Conservation (phyloP, 2,888 invertebrate genomes). For the Tetragnatha montana region DNA sequence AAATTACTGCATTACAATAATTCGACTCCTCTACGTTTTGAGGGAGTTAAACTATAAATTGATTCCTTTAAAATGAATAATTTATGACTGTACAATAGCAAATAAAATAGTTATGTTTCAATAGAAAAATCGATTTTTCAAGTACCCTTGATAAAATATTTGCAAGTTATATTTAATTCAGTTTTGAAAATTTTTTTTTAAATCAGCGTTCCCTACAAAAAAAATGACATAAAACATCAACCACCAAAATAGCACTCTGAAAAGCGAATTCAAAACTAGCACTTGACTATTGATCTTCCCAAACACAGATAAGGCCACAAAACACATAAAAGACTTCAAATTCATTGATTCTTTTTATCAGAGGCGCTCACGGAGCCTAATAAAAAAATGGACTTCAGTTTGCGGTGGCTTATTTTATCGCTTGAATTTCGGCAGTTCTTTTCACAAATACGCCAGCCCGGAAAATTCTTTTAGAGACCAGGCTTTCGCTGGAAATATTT, state of each 20-base stretch:
- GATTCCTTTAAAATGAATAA: too few relatives aligned
- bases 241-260: neutral
- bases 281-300: neutral
- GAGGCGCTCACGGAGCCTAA: neutral
- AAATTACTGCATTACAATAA: too few relatives aligned
- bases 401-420: neutral
- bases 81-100: too few relatives aligned
- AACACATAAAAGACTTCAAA: neutral
- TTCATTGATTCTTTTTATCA: neutral
- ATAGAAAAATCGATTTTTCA: too few relatives aligned
- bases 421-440: neutral
- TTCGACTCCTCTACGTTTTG: too few relatives aligned
- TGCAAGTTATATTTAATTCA: too few relatives aligned
- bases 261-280: neutral
- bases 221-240: too few relatives aligned
- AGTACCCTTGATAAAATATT: too few relatives aligned
- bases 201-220: too few relatives aligned
- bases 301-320: neutral
- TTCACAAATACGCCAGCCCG: neutral
- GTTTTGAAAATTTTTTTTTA: too few relatives aligned
- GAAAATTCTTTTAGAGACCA: neutral
- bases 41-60: too few relatives aligned
- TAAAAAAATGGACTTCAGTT: neutral
- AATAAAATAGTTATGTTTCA: too few relatives aligned
- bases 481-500: slow-evolving; percentile 25